These are phyloP conservation scores for Acronicta psi DNA, from an alignment of 2,888 invertebrate genomes.

Conservation along the genomic window DNA sequence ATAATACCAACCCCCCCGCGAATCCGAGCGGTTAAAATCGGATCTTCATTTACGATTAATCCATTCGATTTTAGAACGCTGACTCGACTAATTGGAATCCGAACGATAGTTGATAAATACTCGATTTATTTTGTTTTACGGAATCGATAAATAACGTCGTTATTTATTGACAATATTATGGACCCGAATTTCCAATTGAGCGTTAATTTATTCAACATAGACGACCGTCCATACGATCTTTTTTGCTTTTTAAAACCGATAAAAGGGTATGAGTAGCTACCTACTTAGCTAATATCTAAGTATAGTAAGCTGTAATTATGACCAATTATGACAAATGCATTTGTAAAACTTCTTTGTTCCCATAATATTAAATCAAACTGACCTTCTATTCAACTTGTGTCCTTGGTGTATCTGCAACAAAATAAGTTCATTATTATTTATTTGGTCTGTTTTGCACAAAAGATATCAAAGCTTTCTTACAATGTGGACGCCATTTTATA, in stretches of 20 bases:
- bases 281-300: too few species aligned
- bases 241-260: too few species aligned
- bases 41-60: conserved; percentile 37
- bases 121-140: conserved; percentile 3
- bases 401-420: conserved; percentile 56
- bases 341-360: conserved; percentile 25
- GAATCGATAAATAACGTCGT: conserved; percentile 1
- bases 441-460: conserved; percentile 28
- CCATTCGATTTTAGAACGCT: conserved; percentile 40
- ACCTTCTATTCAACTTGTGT: conserved; percentile 50
- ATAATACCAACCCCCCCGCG: too few species aligned
- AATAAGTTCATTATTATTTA: conserved; percentile 36
- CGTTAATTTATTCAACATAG: background rate
- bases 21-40: conserved; percentile 26
- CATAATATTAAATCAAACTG: conserved; percentile 25
- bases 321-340: too few species aligned
- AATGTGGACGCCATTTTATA: conserved; percentile 11
- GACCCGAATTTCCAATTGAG: too few species aligned
- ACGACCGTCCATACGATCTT: too few species aligned
- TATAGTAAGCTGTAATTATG: too few species aligned
- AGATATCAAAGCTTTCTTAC: conserved; percentile 28
- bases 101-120: conserved; percentile 26
- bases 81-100: conserved; percentile 29
- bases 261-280: too few species aligned
- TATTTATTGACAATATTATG: background rate